A percentile compares a stretch with the other conserved stretches of the same genome.
Conservation (phyloP, 2,797 vertebrate genomes). For the Mustela erminea region DNA sequence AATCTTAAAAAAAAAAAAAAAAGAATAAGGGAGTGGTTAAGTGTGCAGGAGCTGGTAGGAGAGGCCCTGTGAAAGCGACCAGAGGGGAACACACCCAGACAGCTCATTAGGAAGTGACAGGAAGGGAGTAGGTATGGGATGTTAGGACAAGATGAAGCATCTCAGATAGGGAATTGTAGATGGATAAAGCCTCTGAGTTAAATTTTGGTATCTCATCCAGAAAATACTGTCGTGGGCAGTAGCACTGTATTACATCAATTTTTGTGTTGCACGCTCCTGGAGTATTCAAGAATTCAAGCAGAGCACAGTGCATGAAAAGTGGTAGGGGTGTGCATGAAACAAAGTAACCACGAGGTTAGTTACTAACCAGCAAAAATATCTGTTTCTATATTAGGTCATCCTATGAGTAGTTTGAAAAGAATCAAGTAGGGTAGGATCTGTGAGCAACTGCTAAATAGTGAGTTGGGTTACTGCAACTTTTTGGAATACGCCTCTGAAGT, state of each 20-base stretch:
- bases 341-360: not conserved
- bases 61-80: not conserved
- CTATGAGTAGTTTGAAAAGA: not conserved
- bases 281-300: not conserved
- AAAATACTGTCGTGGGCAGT: not conserved
- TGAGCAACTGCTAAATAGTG: not conserved
- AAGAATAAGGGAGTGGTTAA: not conserved
- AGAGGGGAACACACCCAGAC: not conserved
- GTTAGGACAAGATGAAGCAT: not conserved
- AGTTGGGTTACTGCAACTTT: not conserved
- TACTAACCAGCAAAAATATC: not conserved
- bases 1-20: no score
- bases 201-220: not conserved
- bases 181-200: not conserved
- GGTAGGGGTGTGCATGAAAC: not conserved
- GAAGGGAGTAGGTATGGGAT: not conserved
- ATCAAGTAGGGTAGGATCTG: not conserved
- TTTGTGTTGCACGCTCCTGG: not conserved
- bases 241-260: not conserved
- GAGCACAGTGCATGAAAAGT: not conserved
- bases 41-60: not conserved
- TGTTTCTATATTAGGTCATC: not conserved
- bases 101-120: not conserved
- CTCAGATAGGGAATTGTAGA: not conserved
- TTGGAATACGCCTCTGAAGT: not conserved